A percentile compares a stretch with the other conserved stretches of the same genome.
phyloP scores from a whole-genome alignment of 2,113 vertebrate species.

The Pampusana beccarii region DNA sequence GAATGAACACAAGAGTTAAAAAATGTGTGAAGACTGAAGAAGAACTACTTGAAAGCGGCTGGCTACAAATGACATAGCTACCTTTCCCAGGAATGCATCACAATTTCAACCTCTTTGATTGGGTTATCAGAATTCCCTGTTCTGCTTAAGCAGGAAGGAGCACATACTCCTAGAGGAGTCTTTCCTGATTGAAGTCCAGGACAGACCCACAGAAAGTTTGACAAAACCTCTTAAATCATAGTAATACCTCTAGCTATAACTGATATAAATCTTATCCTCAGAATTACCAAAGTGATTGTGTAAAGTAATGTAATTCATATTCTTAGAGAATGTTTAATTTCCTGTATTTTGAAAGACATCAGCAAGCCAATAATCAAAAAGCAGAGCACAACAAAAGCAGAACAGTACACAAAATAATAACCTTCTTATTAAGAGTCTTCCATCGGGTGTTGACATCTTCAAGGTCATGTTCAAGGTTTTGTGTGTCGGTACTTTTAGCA shows the following conservation, averaged over 20 bases:
- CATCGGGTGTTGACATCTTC: slow-evolving; percentile 87
- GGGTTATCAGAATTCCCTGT: not conserved
- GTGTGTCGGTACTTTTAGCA: slow-evolving; percentile 84
- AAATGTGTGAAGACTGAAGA: not conserved
- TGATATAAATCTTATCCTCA: not conserved
- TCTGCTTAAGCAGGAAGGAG: not conserved
- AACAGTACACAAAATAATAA: slow-evolving; percentile 28
- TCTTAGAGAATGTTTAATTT: slow-evolving; percentile 35
- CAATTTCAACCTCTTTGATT: not conserved
- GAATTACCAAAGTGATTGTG: not conserved
- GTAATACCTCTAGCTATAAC: not conserved
- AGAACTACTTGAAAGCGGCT: not conserved
- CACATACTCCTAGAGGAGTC: not conserved
- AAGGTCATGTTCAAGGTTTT: slow-evolving; percentile 87
- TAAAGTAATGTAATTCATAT: not conserved
- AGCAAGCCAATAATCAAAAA: not conserved
- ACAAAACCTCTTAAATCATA: not conserved
- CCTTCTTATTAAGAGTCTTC: slow-evolving; percentile 98
- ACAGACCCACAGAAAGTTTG: not conserved
- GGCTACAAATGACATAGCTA: not conserved
- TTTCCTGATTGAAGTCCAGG: not conserved
- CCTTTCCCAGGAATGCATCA: not conserved
- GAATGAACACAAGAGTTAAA: not conserved
- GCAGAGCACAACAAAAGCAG: not conserved
- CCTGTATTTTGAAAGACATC: not conserved